Conservation (phyloP, 1,140 invertebrate genomes). For the Lasioglossum albipes region DNA sequence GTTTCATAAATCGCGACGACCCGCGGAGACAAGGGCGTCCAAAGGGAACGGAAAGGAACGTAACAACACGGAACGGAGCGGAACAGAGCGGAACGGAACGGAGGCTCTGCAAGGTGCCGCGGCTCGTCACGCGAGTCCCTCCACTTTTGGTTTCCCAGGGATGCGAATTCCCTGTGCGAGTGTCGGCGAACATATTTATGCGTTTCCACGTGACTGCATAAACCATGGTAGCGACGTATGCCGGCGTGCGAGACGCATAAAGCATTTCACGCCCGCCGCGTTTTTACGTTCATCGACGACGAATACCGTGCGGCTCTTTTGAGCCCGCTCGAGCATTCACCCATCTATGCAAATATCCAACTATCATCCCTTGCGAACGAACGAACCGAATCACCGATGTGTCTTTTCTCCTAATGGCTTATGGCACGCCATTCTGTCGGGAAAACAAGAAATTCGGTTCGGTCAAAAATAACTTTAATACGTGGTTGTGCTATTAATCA, state of each 20-base stretch:
- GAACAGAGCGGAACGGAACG: not conserved
- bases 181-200: conserved; percentile 51
- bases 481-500: no score
- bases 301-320: not conserved
- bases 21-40: conserved; percentile 6
- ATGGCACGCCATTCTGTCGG: no score
- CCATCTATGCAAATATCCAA: not conserved
- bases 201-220: conserved; percentile 55
- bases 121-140: conserved; percentile 40
- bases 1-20: conserved; percentile 39
- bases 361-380: not conserved
- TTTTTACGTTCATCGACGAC: conserved; percentile 43
- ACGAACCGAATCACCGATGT: not conserved
- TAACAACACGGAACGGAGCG: not conserved
- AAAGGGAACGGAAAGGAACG: not conserved
- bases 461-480: no score
- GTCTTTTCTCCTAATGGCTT: not conserved
- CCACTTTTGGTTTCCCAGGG: conserved; percentile 41
- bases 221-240: conserved; percentile 31
- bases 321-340: not conserved
- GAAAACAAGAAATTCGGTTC: no score
- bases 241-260: conserved; percentile 35
- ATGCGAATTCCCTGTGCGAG: conserved; percentile 31
- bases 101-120: not conserved
- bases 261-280: conserved; percentile 30